Percentiles rank a stretch among this genome's conserved stretches.
Evolutionary conservation across 2,113 vertebrate species (phyloP).

Genomic region (Anolis carolinensis): DNA sequence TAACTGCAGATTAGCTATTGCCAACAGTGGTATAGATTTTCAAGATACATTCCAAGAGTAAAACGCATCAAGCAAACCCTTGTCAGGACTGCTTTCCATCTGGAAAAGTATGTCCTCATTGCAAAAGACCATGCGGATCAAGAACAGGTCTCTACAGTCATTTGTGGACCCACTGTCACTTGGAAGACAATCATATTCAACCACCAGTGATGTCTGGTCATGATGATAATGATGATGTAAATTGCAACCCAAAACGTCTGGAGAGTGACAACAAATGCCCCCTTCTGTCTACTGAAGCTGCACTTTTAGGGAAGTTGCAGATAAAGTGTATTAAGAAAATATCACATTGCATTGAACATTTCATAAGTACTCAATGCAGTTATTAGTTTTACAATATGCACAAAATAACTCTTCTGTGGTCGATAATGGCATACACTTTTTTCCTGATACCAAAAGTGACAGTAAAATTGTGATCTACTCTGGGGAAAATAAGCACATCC

Average conservation of each 20-base stretch:
- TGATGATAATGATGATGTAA: no score
- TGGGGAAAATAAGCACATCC: conserved; percentile 27
- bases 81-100: no score
- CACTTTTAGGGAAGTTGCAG: not conserved
- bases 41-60: no score
- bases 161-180: no score
- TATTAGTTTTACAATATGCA: conserved; percentile 17
- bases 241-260: not conserved
- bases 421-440: conserved; percentile 37
- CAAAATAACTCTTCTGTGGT: conserved; percentile 9
- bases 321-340: not conserved
- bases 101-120: no score
- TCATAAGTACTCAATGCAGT: not conserved
- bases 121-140: no score
- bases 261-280: not conserved
- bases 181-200: no score
- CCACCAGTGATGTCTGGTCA: no score
- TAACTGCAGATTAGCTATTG: no score
- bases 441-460: conserved; percentile 54
- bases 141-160: no score
- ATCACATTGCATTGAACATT: conserved; percentile 6
- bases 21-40: no score
- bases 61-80: no score
- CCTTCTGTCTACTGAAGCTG: not conserved
- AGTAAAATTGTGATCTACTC: conserved; percentile 63